Percentiles rank a stretch among this genome's conserved stretches.
These are phyloP conservation scores for Melanotaenia duboulayi DNA, from an alignment of 2,113 vertebrate species.

Conservation along the genomic window DNA sequence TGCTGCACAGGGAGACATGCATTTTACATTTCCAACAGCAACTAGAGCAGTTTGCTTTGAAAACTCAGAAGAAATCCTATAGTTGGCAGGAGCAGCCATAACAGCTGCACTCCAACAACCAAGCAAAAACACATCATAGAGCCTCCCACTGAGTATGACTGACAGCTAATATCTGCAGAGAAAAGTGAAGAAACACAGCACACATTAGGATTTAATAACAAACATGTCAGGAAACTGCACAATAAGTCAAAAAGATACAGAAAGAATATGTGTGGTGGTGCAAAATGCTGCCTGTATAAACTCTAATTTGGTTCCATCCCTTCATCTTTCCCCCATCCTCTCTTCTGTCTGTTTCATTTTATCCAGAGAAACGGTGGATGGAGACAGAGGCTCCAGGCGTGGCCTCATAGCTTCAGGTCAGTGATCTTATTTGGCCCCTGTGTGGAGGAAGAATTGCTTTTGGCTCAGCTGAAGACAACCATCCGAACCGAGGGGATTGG, in stretches of 20 bases:
- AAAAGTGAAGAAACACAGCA: conserved; percentile 19
- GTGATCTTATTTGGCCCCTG: conserved; percentile 71
- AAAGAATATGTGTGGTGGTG: background rate
- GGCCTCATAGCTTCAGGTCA: conserved; percentile 73
- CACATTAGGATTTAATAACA: conserved; percentile 9
- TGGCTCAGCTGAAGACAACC: conserved; percentile 62
- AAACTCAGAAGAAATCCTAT: conserved; percentile 10
- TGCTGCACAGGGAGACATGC: conserved; percentile 29
- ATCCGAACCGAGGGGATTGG: conserved; percentile 64
- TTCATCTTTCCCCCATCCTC: background rate
- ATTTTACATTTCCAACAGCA: conserved; percentile 32
- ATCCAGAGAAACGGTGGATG: conserved; percentile 32
- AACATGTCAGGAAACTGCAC: conserved; percentile 6
- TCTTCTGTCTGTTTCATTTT: conserved; percentile 14
- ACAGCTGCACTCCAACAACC: conserved; percentile 22
- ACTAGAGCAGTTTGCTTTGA: conserved; percentile 32
- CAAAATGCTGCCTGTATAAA: conserved; percentile 19
- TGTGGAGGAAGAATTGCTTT: conserved; percentile 75
- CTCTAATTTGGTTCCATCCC: conserved; percentile 20
- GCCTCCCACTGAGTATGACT: conserved; percentile 42
- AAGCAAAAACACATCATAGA: conserved; percentile 21
- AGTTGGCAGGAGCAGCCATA: conserved; percentile 11
- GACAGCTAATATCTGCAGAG: conserved; percentile 49
- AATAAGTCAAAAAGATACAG: conserved; percentile 20
- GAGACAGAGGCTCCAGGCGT: conserved; percentile 53